Evolutionary conservation across 2,888 invertebrate species (phyloP), one percentile per base, ranked within the genome.

Genomic region (Drepana falcataria): DNA sequence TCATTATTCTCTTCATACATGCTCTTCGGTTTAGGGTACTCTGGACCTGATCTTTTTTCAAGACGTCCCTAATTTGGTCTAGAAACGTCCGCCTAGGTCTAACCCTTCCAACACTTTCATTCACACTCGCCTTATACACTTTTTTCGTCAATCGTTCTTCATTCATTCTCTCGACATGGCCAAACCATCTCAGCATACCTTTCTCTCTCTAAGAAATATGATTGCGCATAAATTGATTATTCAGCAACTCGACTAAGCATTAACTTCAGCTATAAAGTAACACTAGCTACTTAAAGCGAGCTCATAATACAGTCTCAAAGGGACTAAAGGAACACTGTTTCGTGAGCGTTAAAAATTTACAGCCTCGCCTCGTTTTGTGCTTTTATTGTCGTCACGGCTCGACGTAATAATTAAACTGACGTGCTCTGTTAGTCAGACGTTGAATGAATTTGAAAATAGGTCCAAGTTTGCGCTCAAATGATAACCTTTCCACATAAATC

Each of bases 261-360:
- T 44, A 44, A 44, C 44, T 44, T 44, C 2, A 9, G 6, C 44
- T 44, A 44, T 44, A 44, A 44, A 44, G 44, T 44, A 44, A 44
- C 44, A 9, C 44, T 44, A 44, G 44, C 44, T 44, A 59, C 59
- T 58, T 58, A 55, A 48, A 55, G 51, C 54, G 35, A n/a, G 40
- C 48, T 40, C 54, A 58, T 61, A 62, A 61, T 55, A 58, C 53
- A 68, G 53, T 62, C 58, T 61, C 78, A 79, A 78, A 80, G 79
- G 73, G 75, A 75, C 75, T 75, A 77, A 82, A 78, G 75, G 79
- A 78, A 77, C 74, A 69, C 62, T 73, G 79, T 81, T 85, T 84
- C 73, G 78, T 76, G 77, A 85, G 81, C 81, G 77, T 87, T 86
- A 87, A 88, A 85, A 83, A 85, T 87, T 82, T 85, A 88, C 79